A percentile compares a stretch with the other conserved stretches of the same genome.
These are phyloP conservation scores for Pangasius krempfi DNA, from an alignment of 2,797 vertebrate species.

Conservation along the genomic window DNA sequence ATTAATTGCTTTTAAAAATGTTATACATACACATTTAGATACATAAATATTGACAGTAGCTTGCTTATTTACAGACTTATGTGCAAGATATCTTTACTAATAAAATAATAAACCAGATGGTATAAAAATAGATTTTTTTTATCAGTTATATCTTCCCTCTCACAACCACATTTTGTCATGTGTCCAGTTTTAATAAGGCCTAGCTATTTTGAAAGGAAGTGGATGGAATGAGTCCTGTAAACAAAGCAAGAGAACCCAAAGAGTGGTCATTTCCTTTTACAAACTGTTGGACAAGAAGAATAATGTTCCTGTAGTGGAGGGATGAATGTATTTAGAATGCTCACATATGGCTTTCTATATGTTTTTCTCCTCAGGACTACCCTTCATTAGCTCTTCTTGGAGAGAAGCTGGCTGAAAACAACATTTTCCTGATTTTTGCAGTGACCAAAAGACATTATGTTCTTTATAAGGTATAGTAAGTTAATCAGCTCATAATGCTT, in stretches of 20 bases:
- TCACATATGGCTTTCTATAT: constrained; percentile 32
- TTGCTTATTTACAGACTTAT: too few relatives aligned
- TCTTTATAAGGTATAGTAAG: constrained; percentile 88
- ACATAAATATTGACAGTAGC: background rate
- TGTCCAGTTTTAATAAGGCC: background rate
- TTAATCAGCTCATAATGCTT: background rate
- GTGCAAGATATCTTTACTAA: background rate
- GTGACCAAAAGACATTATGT: constrained; percentile 90
- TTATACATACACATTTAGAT: background rate
- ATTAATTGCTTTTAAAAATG: background rate
- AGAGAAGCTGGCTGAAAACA: constrained; percentile 95
- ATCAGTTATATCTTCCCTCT: background rate
- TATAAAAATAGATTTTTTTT: background rate
- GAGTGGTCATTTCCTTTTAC: constrained; percentile 47
- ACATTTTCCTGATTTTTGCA: constrained; percentile 95
- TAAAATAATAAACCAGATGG: background rate
- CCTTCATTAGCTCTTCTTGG: constrained; percentile 94
- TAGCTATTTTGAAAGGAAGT: constrained; percentile 42
- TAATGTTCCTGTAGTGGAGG: constrained; percentile 13
- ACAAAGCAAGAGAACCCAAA: constrained; percentile 45
- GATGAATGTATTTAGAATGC: constrained; percentile 27
- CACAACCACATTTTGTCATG: background rate
- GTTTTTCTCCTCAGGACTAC: constrained; percentile 81
- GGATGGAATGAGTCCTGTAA: constrained; percentile 47
- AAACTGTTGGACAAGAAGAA: constrained; percentile 37